Evolutionary conservation across 1,140 invertebrate species (phyloP), one percentile per base, ranked within the genome.

Genomic region (Asbolus verrucosus): DNA sequence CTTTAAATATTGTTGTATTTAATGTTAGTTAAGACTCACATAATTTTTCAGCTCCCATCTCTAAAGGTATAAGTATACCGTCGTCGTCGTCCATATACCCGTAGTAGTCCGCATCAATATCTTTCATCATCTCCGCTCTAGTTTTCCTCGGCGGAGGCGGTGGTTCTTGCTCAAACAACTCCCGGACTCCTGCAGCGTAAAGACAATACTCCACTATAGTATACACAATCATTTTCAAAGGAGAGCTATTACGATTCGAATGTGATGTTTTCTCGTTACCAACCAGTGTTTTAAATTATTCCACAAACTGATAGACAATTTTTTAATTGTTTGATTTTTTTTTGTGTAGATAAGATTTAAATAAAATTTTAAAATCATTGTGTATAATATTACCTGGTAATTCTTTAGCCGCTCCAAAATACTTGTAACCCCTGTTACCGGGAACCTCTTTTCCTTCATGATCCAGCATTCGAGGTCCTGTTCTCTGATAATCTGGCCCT

Each of bases 361-460:
- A 50, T 50, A 50, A 54, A 54, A 54, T 1, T 3, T 13, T 11
- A 14, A 30, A 38, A 46, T 73, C 79, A n/a, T n/a, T n/a, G n/a
- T n/a, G n/a, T n/a, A n/a, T n/a, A n/a, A n/a, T n/a, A n/a, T n/a
- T n/a, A 89, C 88, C 92, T 13, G 98, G 98, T 75, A 99, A 84
- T 84, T 99, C 97, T 84, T 98, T 98, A 0, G 98, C 97, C 27
- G 98, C 98, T 61, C 98, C 98, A 84, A 99, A 99, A 84, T 99
- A 99, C 84, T 99, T 98, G 80, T 99, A 99, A 0, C 98, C 98
- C 77, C 95, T 88, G 84, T 98, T 98, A 21, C 98, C 97, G 0
- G 97, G 96, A 0, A 98, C 96, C 86, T 99, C 98, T 79, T 95
- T 93, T 0, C 95, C 95, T 83, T 98, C 96, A 75, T 95, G 92